Evolutionary conservation across 2,797 vertebrate genomes (phyloP).

Genomic region (Gorsachius magnificus): DNA sequence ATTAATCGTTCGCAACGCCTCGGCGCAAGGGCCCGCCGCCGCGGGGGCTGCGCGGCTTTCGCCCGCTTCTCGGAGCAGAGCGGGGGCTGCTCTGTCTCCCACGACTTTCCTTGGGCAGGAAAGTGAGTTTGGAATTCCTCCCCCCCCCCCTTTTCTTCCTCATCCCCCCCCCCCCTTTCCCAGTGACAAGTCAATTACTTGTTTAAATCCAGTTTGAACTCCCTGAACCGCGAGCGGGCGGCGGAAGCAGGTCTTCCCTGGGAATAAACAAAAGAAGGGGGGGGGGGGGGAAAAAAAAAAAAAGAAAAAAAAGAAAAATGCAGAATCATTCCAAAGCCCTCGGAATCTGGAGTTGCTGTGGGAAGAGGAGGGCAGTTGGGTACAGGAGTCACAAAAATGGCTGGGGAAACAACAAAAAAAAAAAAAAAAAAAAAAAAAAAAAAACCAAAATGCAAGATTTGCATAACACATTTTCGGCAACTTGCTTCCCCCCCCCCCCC

Average conservation of each 20-base stretch:
- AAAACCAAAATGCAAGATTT: neutral
- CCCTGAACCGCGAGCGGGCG: slow-evolving; percentile 64
- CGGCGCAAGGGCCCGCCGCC: neutral
- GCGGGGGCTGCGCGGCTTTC: neutral
- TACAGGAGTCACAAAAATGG: neutral
- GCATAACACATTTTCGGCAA: neutral
- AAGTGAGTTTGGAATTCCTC: slow-evolving; percentile 46
- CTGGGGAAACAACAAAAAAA: no score
- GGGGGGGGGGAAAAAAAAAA: no score
- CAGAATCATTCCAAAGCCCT: slow-evolving; percentile 54
- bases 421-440: no score
- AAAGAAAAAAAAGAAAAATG: no score
- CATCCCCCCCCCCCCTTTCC: neutral
- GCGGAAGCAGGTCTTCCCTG: slow-evolving; percentile 72
- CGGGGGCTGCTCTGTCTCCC: slow-evolving; percentile 19
- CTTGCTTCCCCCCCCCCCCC: neutral
- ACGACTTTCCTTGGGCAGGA: slow-evolving; percentile 30
- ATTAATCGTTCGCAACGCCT: slow-evolving; percentile 72
- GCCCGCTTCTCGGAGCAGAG: neutral
- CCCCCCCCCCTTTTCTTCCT: no score
- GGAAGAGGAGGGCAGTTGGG: slow-evolving; percentile 3
- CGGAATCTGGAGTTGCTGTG: neutral
- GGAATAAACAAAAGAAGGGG: slow-evolving; percentile 74
- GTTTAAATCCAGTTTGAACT: slow-evolving; percentile 76
- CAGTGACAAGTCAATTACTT: slow-evolving; percentile 71